phyloP scores from a whole-genome alignment of 2,888 invertebrate genomes.

The Lasioglossum villosulum region DNA sequence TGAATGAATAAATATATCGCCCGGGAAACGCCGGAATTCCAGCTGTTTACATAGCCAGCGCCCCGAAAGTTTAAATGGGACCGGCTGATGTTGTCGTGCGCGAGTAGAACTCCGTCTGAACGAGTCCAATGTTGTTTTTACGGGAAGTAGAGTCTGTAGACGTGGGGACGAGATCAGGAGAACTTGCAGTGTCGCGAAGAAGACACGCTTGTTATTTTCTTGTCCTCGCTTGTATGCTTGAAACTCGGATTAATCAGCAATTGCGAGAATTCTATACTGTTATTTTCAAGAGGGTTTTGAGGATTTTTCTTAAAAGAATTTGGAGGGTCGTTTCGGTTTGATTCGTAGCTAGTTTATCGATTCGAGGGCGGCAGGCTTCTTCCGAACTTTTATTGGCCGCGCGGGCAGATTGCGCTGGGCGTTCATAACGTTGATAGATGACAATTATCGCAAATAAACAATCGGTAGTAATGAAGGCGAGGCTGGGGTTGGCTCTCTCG shows the following conservation, averaged over 20 bases:
- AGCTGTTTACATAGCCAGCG: slow-evolving; percentile 38
- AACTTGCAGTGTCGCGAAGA: background rate
- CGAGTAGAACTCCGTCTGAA: slow-evolving; percentile 5
- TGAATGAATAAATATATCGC: slow-evolving; percentile 61
- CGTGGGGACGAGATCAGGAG: background rate
- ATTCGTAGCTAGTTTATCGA: background rate
- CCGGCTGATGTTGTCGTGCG: slow-evolving; percentile 1
- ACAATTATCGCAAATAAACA: slow-evolving; percentile 63
- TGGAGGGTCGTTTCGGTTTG: too few relatives aligned
- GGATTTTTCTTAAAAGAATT: too few relatives aligned
- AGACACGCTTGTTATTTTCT: background rate
- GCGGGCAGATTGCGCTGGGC: slow-evolving; percentile 18
- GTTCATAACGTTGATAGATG: slow-evolving; percentile 53
- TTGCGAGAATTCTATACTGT: background rate
- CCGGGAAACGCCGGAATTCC: slow-evolving; percentile 24
- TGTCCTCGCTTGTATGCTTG: background rate
- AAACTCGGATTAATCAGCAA: background rate
- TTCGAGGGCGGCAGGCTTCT: background rate
- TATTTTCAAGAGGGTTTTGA: background rate
- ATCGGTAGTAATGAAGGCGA: slow-evolving; percentile 57
- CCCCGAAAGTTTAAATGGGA: slow-evolving; percentile 29
- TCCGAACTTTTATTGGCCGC: slow-evolving; percentile 29
- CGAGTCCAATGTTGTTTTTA: background rate
- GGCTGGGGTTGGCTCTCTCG: slow-evolving; percentile 18
- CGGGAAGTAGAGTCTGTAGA: background rate